phyloP scores from a whole-genome alignment of 2,888 invertebrate genomes.

The Allygus modestus region DNA sequence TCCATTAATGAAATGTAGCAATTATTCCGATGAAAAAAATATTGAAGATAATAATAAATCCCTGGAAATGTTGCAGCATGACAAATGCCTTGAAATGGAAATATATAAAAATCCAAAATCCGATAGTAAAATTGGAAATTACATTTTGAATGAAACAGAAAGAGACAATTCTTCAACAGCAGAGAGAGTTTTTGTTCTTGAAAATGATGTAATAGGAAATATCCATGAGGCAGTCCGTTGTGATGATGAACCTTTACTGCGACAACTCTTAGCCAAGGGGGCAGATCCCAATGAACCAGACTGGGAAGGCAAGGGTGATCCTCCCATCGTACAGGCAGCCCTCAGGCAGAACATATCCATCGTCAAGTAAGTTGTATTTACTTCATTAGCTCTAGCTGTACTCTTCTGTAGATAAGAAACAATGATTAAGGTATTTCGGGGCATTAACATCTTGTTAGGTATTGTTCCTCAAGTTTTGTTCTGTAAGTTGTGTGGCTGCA shows the following conservation, averaged over 20 bases:
- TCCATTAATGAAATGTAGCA: not conserved
- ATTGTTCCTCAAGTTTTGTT: too few relatives aligned
- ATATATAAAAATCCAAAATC: not conserved
- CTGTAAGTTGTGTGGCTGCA: too few relatives aligned
- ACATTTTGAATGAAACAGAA: not conserved
- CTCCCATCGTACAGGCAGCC: constrained; percentile 73
- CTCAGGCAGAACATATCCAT: constrained; percentile 66
- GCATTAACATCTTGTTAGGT: too few relatives aligned
- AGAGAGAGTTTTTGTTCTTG: not conserved
- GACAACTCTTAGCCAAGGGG: constrained; percentile 60
- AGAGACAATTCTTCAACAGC: not conserved
- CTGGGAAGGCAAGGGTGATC: constrained; percentile 73
- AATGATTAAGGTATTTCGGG: too few relatives aligned
- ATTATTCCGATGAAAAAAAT: not conserved
- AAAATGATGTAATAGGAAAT: constrained; percentile 20
- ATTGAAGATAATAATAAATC: not conserved
- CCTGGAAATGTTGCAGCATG: too few relatives aligned
- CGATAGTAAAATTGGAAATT: not conserved
- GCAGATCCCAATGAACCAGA: constrained; percentile 73
- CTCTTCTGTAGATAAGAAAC: too few relatives aligned
- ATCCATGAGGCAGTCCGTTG: constrained; percentile 63
- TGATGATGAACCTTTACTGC: constrained; percentile 48
- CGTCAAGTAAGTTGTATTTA: constrained; percentile 33
- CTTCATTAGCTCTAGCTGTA: too few relatives aligned
- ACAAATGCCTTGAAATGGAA: not conserved